Percentiles rank a stretch among this genome's conserved stretches.
These are phyloP conservation scores for Caprella mutica DNA, from an alignment of 2,888 invertebrate species.

Conservation along the genomic window DNA sequence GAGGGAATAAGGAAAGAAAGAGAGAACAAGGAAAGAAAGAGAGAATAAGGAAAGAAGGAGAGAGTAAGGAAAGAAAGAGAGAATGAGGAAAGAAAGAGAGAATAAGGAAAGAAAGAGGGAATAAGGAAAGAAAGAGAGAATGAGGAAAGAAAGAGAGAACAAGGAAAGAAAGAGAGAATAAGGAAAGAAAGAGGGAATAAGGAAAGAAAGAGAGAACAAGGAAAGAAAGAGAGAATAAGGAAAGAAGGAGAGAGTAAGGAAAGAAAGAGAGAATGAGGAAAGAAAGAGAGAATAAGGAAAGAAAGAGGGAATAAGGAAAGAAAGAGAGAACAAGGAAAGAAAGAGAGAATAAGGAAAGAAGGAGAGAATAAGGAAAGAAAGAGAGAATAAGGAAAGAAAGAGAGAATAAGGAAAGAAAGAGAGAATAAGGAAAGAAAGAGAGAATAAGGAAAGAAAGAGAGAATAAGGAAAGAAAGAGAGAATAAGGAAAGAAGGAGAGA, in stretches of 20 bases:
- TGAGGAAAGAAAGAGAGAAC: not conserved
- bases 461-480: too few relatives aligned
- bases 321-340: not conserved
- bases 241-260: not conserved
- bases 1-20: not conserved
- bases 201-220: not conserved
- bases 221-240: not conserved
- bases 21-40: not conserved
- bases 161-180: not conserved
- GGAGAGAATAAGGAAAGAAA: not conserved
- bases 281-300: not conserved
- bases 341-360: not conserved
- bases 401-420: not conserved
- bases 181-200: not conserved
- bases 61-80: not conserved
- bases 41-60: not conserved
- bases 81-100: not conserved
- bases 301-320: not conserved
- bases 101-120: not conserved
- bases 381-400: not conserved
- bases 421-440: not conserved
- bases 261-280: not conserved
- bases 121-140: not conserved
- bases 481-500: too few relatives aligned
- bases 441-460: not conserved